Evolutionary conservation across 2,797 vertebrate species (phyloP).

Genomic region (Rhinoraja longicauda): DNA sequence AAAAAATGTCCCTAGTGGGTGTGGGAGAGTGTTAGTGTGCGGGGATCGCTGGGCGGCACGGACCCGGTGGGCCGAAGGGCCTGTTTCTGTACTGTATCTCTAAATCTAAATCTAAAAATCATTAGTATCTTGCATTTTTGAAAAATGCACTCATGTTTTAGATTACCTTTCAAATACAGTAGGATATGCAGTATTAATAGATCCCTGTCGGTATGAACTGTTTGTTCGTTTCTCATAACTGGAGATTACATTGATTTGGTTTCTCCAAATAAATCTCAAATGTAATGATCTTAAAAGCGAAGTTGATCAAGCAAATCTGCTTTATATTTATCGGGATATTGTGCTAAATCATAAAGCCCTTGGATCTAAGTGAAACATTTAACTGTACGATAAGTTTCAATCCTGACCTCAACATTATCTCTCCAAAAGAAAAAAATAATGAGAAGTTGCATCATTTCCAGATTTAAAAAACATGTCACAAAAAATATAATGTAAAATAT

Average conservation of each 20-base stretch:
- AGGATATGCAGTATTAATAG: constrained; percentile 12
- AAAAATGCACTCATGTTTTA: not conserved
- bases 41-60: too few relatives aligned
- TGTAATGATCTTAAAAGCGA: not conserved
- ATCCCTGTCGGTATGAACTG: not conserved
- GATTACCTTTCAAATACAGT: constrained; percentile 6
- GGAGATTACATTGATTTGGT: not conserved
- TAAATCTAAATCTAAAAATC: too few relatives aligned
- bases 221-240: not conserved
- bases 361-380: not conserved
- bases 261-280: not conserved
- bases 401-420: constrained; percentile 13
- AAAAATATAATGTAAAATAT: not conserved
- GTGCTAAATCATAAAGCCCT: not conserved
- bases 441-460: not conserved
- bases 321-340: not conserved
- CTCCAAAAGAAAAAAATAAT: not conserved
- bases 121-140: not conserved
- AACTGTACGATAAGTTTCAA: not conserved
- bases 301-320: not conserved
- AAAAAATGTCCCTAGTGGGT: too few relatives aligned
- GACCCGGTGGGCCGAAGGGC: too few relatives aligned
- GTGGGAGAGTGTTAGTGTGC: too few relatives aligned
- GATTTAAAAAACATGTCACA: not conserved
- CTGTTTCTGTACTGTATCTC: too few relatives aligned